phyloP scores from a whole-genome alignment of 2,113 vertebrate species.

The Hippotragus niger region DNA sequence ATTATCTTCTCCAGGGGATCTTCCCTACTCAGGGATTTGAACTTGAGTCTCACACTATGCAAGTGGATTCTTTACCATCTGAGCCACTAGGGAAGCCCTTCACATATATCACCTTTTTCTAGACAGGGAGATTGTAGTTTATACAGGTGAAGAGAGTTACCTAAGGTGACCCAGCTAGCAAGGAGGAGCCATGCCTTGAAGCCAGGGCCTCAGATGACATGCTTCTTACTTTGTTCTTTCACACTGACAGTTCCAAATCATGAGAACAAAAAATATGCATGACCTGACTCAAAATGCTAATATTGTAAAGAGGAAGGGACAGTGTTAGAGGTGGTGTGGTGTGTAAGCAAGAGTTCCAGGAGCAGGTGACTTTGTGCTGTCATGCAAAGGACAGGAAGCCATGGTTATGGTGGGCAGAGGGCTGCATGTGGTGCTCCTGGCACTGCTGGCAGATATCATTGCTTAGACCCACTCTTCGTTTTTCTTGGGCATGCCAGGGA shows the following conservation, averaged over 20 bases:
- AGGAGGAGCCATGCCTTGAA: neutral
- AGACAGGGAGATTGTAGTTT: neutral
- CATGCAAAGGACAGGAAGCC: neutral
- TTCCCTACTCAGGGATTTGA: neutral
- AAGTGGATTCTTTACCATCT: neutral
- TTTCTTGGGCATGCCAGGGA: neutral
- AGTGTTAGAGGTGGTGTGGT: neutral
- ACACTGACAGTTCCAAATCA: neutral
- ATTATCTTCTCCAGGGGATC: neutral
- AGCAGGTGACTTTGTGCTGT: neutral
- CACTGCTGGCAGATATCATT: neutral
- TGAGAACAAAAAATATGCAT: neutral
- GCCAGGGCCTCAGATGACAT: neutral
- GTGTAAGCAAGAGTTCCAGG: neutral
- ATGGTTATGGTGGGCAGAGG: neutral
- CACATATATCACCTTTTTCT: neutral
- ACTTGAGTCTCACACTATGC: neutral
- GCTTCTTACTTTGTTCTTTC: constrained; percentile 2
- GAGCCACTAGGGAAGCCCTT: neutral
- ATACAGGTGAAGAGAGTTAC: neutral
- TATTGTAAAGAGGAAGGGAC: neutral
- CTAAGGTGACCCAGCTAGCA: neutral
- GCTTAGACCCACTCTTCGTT: neutral
- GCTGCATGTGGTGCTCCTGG: neutral
- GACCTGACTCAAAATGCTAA: neutral